Conservation (phyloP, 2,888 invertebrate species). For the Acholoe squamosa region DNA sequence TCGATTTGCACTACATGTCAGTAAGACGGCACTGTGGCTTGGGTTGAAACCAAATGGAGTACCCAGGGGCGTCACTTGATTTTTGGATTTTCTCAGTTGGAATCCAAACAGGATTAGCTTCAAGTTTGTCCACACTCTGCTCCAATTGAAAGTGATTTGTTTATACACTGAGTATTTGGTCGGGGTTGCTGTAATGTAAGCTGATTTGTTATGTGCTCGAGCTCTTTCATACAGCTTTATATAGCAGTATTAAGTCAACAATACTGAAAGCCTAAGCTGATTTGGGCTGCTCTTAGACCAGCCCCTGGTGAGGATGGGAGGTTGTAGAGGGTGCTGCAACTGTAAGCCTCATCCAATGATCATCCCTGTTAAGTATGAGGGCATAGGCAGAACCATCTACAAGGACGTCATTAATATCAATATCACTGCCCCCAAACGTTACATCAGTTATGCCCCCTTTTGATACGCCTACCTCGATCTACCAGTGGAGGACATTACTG, state of each 20-base stretch:
- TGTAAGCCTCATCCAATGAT: conserved; percentile 40
- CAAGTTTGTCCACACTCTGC: conserved; percentile 13
- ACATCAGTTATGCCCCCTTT: no score
- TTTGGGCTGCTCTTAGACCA: background rate
- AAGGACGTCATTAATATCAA: background rate
- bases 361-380: background rate
- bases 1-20: background rate
- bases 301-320: background rate
- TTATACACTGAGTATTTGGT: conserved; percentile 16
- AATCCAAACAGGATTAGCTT: background rate
- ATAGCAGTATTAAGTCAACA: conserved; percentile 51
- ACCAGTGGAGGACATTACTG: no score
- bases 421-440: no score
- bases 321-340: conserved; percentile 29
- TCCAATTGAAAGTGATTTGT: conserved; percentile 50
- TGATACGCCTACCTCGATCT: no score
- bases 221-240: background rate
- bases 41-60: background rate
- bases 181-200: conserved; percentile 45
- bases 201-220: conserved; percentile 38
- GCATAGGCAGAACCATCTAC: background rate
- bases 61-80: conserved; percentile 41
- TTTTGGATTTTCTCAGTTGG: conserved; percentile 34
- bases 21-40: background rate
- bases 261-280: conserved; percentile 52